These are phyloP conservation scores for Archaeoteleia sp. DNA, from an alignment of 2,888 invertebrate genomes.

Conservation along the genomic window DNA sequence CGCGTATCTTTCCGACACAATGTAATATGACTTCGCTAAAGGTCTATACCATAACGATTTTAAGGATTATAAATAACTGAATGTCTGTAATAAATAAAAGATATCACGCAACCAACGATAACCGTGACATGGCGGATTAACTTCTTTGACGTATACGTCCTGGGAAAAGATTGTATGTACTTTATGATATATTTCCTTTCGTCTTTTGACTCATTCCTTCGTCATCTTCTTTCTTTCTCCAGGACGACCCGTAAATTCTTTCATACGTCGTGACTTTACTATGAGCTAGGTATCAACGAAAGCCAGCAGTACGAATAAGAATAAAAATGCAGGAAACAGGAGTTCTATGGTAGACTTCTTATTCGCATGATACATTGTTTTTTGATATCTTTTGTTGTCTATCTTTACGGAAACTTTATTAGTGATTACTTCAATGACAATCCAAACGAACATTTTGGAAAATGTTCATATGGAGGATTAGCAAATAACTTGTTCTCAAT, in stretches of 20 bases:
- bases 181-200: slow-evolving; percentile 27
- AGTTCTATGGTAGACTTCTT: background rate
- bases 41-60: slow-evolving; percentile 70
- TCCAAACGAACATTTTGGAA: no score
- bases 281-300: slow-evolving; percentile 68
- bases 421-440: no score
- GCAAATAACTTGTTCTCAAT: no score
- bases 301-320: slow-evolving; percentile 51
- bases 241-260: slow-evolving; percentile 45
- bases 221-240: slow-evolving; percentile 35
- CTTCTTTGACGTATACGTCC: slow-evolving; percentile 52
- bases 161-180: slow-evolving; percentile 47
- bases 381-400: no score
- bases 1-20: slow-evolving; percentile 63
- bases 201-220: slow-evolving; percentile 21
- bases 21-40: slow-evolving; percentile 70
- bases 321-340: slow-evolving; percentile 22
- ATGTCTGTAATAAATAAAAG: slow-evolving; percentile 74
- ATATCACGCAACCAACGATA: slow-evolving; percentile 66
- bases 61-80: slow-evolving; percentile 73
- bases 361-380: background rate
- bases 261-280: slow-evolving; percentile 59
- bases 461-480: no score
- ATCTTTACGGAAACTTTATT: no score
- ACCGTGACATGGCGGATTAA: slow-evolving; percentile 51